Evolutionary conservation across 1,140 invertebrate species (phyloP).

Genomic region (Drosophila kikkawai): DNA sequence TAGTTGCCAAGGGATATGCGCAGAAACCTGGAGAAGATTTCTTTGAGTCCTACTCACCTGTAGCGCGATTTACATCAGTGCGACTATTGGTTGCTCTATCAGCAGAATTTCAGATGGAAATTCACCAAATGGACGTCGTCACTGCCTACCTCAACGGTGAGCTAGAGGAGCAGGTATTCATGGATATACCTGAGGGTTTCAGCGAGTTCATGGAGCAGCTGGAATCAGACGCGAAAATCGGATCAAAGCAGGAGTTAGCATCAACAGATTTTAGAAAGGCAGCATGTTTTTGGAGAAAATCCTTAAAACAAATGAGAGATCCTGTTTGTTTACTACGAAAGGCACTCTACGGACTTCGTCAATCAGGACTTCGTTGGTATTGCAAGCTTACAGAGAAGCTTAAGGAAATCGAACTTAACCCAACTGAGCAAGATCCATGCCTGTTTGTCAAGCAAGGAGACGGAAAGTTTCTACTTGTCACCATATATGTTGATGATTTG

Average conservation of each 20-base stretch:
- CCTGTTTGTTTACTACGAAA: too few relatives aligned
- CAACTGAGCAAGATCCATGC: not conserved
- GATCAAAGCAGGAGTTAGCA: too few relatives aligned
- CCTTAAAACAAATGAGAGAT: too few relatives aligned
- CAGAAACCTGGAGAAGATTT: too few relatives aligned
- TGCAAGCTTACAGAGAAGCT: conserved; percentile 33
- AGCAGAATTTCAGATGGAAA: conserved; percentile 8
- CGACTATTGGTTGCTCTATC: conserved; percentile 15
- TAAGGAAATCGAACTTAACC: not conserved
- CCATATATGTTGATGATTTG: conserved; percentile 45
- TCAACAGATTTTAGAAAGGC: too few relatives aligned
- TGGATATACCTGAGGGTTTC: too few relatives aligned
- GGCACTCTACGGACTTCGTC: conserved; percentile 69
- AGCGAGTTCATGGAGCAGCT: too few relatives aligned
- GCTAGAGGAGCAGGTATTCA: conserved; percentile 14
- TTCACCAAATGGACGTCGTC: conserved; percentile 34
- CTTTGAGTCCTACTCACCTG: too few relatives aligned
- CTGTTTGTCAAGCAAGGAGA: not conserved
- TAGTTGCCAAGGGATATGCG: too few relatives aligned
- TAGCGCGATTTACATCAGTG: conserved; percentile 18
- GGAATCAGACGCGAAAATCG: too few relatives aligned
- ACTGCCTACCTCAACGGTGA: conserved; percentile 33
- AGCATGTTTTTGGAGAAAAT: too few relatives aligned
- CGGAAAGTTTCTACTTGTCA: not conserved
- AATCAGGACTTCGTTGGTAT: conserved; percentile 84